These are phyloP conservation scores for Morone chrysops DNA, from an alignment of 2,113 vertebrate genomes.

Conservation along the genomic window DNA sequence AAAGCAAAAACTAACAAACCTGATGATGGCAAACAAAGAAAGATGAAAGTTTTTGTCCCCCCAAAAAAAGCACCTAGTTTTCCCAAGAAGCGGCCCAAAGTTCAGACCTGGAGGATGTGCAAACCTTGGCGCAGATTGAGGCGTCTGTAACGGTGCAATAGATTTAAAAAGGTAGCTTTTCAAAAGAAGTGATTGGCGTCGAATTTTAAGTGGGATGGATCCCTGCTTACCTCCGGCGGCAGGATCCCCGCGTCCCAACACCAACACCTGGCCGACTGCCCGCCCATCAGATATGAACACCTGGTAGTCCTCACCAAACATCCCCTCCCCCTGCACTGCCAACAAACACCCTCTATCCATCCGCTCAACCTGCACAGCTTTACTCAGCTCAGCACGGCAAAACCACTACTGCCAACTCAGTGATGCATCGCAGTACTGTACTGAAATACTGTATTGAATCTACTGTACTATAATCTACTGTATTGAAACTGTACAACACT, in stretches of 20 bases:
- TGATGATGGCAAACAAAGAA: conserved; percentile 42
- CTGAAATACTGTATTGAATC: conserved; percentile 21
- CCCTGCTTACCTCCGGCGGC: conserved; percentile 66
- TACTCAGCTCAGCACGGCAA: conserved; percentile 15
- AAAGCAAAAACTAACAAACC: conserved; percentile 65
- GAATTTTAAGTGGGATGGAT: conserved; percentile 12
- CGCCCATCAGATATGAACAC: conserved; percentile 67
- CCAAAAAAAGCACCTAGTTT: conserved; percentile 6
- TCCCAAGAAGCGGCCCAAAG: conserved; percentile 8
- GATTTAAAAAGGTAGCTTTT: conserved; percentile 34
- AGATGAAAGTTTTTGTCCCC: conserved; percentile 35
- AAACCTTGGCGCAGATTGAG: conserved; percentile 8
- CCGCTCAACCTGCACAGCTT: conserved; percentile 16
- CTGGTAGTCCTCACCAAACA: conserved; percentile 76
- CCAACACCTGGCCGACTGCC: conserved; percentile 62
- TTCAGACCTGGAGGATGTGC: conserved; percentile 40
- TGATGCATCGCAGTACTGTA: conserved; percentile 24
- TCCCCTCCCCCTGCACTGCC: conserved; percentile 48
- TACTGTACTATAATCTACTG: conserved; percentile 25
- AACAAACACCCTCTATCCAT: conserved; percentile 56
- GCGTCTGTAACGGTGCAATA: conserved; percentile 11
- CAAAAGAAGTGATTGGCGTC: conserved; percentile 6
- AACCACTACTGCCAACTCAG: conserved; percentile 19
- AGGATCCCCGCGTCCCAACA: conserved; percentile 52
- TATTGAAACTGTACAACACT: conserved; percentile 13